Evolutionary conservation across 2,888 invertebrate genomes (phyloP), one percentile per base, ranked within the genome.

Genomic region (Eucera pruinosa): DNA sequence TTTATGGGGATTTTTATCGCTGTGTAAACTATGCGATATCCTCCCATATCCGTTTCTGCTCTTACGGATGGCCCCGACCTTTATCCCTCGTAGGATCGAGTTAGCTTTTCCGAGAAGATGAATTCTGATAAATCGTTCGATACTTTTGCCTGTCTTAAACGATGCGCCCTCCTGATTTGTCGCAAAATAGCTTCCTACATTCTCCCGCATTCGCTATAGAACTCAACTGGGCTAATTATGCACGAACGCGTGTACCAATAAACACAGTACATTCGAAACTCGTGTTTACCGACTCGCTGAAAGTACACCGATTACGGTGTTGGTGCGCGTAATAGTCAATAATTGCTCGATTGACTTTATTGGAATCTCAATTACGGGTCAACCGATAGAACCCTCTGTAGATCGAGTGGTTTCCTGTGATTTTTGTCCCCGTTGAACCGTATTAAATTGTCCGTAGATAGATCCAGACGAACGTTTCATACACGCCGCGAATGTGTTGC

Each of bases 1-100:
- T 90, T 90, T 90, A 90, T 87, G 88, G 83, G 87, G 82, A 88
- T 89, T 90, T 90, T 90, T 90, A 90, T 90, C 86, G 89, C 86
- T 88, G 84, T 86, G 88, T 87, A 88, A 89, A 89, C 90, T 89
- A 86, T 86, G 87, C 84, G 85, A 88, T 83, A 84, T 86, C 79
- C 84, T 80, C 82, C 82, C 81, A 83, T 86, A 85, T 86, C 85
- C 85, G 85, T 87, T 87, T 88, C 85, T 86, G 87, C 73, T 84
- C 83, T 83, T 72, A 81, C 82, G 83, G 65, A 85, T 76, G 78
- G 82, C 77, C 79, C 61, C 75, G 83, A 79, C 79, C 81, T 86
- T 88, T 87, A 87, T 86, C 81, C 82, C 73, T 48, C 70, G 66
- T 78, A 48, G 80, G 81, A 82, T 83, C 83, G 82, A 81, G 85